Evolutionary conservation across 1,140 invertebrate genomes (phyloP).

Genomic region (Lordiphosa mommai): DNA sequence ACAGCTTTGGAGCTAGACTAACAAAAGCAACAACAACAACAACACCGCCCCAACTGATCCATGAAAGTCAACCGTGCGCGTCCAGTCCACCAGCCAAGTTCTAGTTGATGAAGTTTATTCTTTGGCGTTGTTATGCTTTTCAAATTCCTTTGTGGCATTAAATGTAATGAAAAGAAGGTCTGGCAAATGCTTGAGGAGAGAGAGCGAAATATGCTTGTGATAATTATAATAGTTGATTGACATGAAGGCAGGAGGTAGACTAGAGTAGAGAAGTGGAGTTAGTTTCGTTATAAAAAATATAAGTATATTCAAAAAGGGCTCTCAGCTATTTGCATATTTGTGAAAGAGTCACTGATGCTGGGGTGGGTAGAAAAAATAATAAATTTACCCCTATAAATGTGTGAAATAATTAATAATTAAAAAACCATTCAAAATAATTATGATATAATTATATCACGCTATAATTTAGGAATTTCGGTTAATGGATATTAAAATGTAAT

Average conservation of each 20-base stretch:
- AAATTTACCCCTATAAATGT: conserved; percentile 31
- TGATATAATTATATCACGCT: conserved; percentile 4
- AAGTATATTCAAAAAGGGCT: no score
- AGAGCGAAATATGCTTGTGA: conserved; percentile 45
- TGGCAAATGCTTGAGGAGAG: conserved; percentile 47
- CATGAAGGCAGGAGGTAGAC: conserved; percentile 46
- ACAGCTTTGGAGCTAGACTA: conserved; percentile 63
- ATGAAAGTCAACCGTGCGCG: conserved; percentile 75
- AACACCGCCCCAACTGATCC: conserved; percentile 75
- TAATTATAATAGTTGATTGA: conserved; percentile 68
- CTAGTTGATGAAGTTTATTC: conserved; percentile 45
- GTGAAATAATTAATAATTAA: conserved; percentile 35
- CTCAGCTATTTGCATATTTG: conserved; percentile 6
- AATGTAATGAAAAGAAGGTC: conserved; percentile 72
- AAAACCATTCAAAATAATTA: conserved; percentile 25
- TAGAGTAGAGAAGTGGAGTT: conserved; percentile 4
- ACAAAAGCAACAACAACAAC: no score
- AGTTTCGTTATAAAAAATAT: no score
- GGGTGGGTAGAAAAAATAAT: no score
- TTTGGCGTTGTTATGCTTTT: conserved; percentile 69
- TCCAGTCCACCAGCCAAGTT: conserved; percentile 33
- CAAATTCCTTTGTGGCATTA: conserved; percentile 75
- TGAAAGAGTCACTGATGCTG: no score
- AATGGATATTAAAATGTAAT: no score
- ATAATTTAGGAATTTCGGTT: no score